Conservation (phyloP, 2,113 vertebrate genomes). For the Callithrix jacchus region DNA sequence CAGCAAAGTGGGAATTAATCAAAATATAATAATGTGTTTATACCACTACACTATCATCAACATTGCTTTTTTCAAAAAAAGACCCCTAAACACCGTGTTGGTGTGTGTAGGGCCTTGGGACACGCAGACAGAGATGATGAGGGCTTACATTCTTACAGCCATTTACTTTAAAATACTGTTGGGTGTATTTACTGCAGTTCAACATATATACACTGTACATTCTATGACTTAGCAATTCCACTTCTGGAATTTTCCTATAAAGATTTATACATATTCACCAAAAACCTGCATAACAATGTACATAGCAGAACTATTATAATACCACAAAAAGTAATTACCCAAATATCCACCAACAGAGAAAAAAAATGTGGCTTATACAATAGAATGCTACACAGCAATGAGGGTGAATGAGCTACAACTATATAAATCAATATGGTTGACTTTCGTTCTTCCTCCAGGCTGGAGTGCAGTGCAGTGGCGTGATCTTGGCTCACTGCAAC, state of each 20-base stretch:
- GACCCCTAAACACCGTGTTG: not conserved
- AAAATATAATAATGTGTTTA: not conserved
- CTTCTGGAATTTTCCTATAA: not conserved
- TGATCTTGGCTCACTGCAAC: no score
- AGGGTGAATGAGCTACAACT: not conserved
- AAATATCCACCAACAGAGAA: not conserved
- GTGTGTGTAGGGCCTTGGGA: not conserved
- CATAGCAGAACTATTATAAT: not conserved
- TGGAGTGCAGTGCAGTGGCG: no score
- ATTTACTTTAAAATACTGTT: not conserved
- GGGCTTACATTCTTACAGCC: not conserved
- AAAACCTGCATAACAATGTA: not conserved
- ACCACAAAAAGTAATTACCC: not conserved
- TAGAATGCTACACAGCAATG: not conserved
- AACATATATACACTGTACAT: not conserved
- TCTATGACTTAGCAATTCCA: not conserved
- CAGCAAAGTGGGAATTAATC: not conserved
- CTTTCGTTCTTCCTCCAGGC: not conserved
- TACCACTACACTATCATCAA: not conserved
- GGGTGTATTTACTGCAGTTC: not conserved
- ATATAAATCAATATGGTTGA: not conserved
- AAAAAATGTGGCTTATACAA: not conserved
- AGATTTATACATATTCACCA: not conserved
- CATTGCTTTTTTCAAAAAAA: not conserved
- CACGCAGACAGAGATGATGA: not conserved